phyloP scores from a whole-genome alignment of 2,888 invertebrate species.

The Acanthosepion esculentum region DNA sequence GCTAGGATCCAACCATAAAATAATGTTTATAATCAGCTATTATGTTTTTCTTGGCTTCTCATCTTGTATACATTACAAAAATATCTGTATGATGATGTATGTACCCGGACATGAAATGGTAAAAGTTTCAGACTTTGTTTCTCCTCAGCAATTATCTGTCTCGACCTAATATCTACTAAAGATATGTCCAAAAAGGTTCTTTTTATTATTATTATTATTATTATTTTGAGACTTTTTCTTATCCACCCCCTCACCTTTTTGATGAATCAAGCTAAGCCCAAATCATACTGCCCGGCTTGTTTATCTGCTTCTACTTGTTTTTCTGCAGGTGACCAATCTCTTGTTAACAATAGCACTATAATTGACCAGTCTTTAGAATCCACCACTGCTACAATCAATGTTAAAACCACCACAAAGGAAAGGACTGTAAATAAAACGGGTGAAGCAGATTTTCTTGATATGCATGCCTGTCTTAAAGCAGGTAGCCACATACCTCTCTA shows the following conservation, averaged over 20 bases:
- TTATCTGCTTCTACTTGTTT: neutral
- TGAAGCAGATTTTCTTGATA: neutral
- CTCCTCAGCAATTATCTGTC: too few relatives aligned
- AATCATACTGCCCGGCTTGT: neutral
- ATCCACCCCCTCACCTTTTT: neutral
- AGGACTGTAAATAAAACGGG: neutral
- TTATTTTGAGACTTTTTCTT: too few relatives aligned
- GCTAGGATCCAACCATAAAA: neutral
- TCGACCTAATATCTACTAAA: neutral
- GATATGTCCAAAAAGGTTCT: neutral
- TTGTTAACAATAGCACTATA: neutral
- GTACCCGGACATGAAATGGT: too few relatives aligned
- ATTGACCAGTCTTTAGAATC: neutral
- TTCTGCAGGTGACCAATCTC: neutral
- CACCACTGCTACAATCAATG: neutral
- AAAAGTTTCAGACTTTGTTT: too few relatives aligned
- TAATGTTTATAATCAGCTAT: too few relatives aligned
- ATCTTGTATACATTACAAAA: too few relatives aligned
- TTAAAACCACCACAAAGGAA: neutral
- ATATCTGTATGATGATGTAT: too few relatives aligned
- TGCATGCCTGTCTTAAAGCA: slow-evolving; percentile 15
- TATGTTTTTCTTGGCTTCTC: too few relatives aligned
- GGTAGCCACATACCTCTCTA: neutral
- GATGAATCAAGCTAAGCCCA: too few relatives aligned
- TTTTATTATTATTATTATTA: too few relatives aligned